Evolutionary conservation across 2,113 vertebrate species (phyloP), one percentile per base, ranked within the genome.

Genomic region (Herpetotheres cachinnans): DNA sequence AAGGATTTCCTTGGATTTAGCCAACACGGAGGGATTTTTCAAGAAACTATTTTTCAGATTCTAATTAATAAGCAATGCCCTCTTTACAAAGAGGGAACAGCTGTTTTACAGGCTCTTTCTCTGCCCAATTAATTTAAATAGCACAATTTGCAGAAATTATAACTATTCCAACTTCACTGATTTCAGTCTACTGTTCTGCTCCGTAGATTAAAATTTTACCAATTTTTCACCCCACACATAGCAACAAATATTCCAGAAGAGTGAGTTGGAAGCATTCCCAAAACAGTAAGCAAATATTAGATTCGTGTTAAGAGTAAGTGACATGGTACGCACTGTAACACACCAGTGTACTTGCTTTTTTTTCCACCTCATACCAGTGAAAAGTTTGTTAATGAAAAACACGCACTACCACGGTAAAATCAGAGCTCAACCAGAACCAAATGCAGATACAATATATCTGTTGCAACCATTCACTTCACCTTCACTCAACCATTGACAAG

Each of bases 391-490:
- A 46, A 17, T 14, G 29, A 70, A 18, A n/a, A 69, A 59, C 56
- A 56, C 10, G 21, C 25, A 71, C 5, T 6, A 50, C 15, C 9
- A 17, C 44, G 9, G 27, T 65, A 24, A 79, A 80, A 42, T 71
- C 21, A 79, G 61, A 86, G 16, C 16, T 42, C 50, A 86, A 55
- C n/a, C 15, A 61, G 34, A 92, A 56, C 3, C 18, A 81, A n/a
- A 29, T 3, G 18, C 2, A 29, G n/a, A 32, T 49, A 46, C 6
- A 44, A 55, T 0, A 0, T 14, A 21, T 7, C 21, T 26, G 16
- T 15, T 71, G 16, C 3, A 84, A 76, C 24, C 30, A 14, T 27
- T 59, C 34, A n/a, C 52, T 72, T 85, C 11, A 29, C 46, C 10
- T 80, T 32, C 49, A 59, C 69, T 79, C 25, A 11, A 49, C 24